Conservation (phyloP, 2,797 vertebrate species). For the Pterois miles region DNA sequence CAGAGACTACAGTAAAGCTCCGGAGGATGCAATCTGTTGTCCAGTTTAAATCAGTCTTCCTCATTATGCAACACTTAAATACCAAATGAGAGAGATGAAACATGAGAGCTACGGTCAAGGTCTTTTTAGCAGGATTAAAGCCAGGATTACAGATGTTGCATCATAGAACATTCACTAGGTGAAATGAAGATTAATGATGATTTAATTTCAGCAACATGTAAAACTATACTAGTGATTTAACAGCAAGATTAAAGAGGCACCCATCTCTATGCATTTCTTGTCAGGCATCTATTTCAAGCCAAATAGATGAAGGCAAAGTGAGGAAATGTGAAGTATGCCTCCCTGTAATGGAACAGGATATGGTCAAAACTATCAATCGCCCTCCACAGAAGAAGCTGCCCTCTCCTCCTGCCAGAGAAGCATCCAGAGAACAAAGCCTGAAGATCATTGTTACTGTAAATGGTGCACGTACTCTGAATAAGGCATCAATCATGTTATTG, state of each 20-base stretch:
- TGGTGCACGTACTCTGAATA: slow-evolving; percentile 49
- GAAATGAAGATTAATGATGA: slow-evolving; percentile 36
- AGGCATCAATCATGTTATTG: slow-evolving; percentile 71
- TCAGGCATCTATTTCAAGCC: slow-evolving; percentile 11
- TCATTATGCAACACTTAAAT: slow-evolving; percentile 70
- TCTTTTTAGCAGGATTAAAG: slow-evolving; percentile 59
- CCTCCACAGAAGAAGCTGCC: slow-evolving; percentile 16
- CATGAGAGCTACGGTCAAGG: slow-evolving; percentile 17
- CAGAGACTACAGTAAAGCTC: not conserved
- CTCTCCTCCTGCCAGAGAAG: slow-evolving; percentile 37
- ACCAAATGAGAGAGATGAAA: slow-evolving; percentile 54
- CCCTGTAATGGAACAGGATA: slow-evolving; percentile 6
- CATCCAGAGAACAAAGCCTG: slow-evolving; percentile 68
- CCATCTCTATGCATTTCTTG: not conserved
- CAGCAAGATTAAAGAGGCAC: not conserved
- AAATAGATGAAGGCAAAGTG: not conserved
- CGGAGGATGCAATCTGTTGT: slow-evolving; percentile 16
- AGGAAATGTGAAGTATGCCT: slow-evolving; percentile 4
- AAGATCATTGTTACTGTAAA: slow-evolving; percentile 59
- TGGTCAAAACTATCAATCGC: slow-evolving; percentile 12
- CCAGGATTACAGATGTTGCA: slow-evolving; percentile 61
- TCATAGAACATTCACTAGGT: slow-evolving; percentile 49
- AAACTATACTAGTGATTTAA: slow-evolving; percentile 5
- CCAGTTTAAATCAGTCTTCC: slow-evolving; percentile 30
- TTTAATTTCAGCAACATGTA: slow-evolving; percentile 43